Conservation (phyloP, 2,113 vertebrate genomes). For the Tetrax tetrax region DNA sequence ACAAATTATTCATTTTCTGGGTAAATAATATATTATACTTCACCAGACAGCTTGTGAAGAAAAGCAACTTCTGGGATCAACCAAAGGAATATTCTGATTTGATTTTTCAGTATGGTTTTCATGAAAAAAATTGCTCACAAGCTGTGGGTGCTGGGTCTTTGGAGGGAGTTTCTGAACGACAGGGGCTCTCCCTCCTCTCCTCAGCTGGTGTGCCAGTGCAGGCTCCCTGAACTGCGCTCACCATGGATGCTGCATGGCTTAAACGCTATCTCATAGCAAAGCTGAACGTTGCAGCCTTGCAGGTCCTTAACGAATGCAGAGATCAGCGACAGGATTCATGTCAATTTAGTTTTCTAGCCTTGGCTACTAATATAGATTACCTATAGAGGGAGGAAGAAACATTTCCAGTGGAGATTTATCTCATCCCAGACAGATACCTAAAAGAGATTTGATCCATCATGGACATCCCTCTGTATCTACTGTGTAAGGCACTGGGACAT, state of each 20-base stretch:
- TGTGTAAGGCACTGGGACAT: neutral
- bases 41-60: neutral
- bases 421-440: neutral
- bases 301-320: neutral
- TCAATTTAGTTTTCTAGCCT: neutral
- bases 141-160: neutral
- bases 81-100: neutral
- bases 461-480: neutral
- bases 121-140: neutral
- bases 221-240: neutral
- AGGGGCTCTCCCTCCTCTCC: neutral
- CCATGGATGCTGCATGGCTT: neutral
- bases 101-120: neutral
- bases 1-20: neutral
- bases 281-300: neutral
- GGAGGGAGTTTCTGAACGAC: neutral
- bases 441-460: neutral
- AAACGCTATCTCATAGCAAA: neutral
- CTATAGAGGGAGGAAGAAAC: neutral
- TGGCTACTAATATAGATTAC: neutral
- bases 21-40: neutral
- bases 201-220: neutral
- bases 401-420: neutral
- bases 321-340: neutral
- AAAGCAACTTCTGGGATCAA: neutral